phyloP scores from a whole-genome alignment of 1,140 invertebrate genomes.

The Odontomachus brunneus region DNA sequence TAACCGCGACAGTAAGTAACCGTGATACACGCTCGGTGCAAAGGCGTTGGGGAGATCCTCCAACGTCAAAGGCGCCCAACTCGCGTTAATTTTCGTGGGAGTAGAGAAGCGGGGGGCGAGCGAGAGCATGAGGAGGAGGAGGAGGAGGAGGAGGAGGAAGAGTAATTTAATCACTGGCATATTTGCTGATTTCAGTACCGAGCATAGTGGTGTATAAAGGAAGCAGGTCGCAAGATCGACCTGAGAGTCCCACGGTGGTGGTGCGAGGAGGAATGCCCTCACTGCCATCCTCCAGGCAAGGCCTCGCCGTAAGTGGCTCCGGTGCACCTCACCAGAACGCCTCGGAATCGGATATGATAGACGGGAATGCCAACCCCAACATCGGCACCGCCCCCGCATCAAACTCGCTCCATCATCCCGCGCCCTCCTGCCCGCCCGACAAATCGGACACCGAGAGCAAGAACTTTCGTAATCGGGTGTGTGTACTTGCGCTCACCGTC shows the following conservation, averaged over 20 bases:
- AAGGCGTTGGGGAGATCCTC: too few relatives aligned
- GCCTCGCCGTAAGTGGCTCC: constrained; percentile 77
- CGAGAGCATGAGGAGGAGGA: too few relatives aligned
- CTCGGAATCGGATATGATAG: constrained; percentile 82
- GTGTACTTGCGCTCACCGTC: constrained; percentile 44
- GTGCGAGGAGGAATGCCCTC: constrained; percentile 83
- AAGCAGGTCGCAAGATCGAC: constrained; percentile 79
- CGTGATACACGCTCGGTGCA: too few relatives aligned
- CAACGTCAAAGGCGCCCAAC: too few relatives aligned
- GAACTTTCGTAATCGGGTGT: constrained; percentile 83
- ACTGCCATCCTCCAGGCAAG: constrained; percentile 80
- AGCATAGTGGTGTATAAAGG: constrained; percentile 84
- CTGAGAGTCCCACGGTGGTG: constrained; percentile 81
- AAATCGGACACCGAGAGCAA: constrained; percentile 81
- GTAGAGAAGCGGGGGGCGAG: too few relatives aligned
- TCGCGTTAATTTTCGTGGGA: too few relatives aligned
- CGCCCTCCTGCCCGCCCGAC: constrained; percentile 75
- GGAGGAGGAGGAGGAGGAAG: too few relatives aligned
- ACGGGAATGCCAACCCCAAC: constrained; percentile 79
- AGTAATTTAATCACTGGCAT: constrained; percentile 9
- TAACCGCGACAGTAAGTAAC: too few relatives aligned
- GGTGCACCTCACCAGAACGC: constrained; percentile 74
- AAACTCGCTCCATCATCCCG: constrained; percentile 68
- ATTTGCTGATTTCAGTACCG: constrained; percentile 80
- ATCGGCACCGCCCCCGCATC: constrained; percentile 62